Evolutionary conservation across 2,113 vertebrate species (phyloP), one percentile per base, ranked within the genome.

Genomic region (Jaculus jaculus): DNA sequence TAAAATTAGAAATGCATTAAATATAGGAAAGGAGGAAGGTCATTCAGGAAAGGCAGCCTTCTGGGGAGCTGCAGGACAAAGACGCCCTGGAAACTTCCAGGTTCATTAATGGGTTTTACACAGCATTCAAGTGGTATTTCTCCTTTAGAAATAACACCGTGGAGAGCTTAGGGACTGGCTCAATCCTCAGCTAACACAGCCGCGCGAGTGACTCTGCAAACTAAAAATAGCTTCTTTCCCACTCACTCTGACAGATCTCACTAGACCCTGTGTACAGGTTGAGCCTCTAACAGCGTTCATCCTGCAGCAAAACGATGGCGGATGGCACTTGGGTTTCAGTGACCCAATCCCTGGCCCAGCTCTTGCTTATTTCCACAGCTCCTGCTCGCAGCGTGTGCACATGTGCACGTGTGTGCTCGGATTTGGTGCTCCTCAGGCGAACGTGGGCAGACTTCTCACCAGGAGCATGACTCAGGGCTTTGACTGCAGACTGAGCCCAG

Each of bases 1-100:
- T 96, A 96, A 97, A 94, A 96, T 97, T 95, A 96, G 94, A 95
- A 96, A 94, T 87, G 86, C 88, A 96, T 96, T 95, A 96, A 96
- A 95, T 94, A 94, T 71, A 97, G 92, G 95, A 93, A 95, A 79
- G 86, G 26, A 96, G 93, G 96, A 95, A 96, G 82, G 92, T 94
- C 90, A 90, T 72, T 93, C 66, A 85, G 74, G 94, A 95, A 97
- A 95, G 61, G 84, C 74, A 86, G 93, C 68, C 81, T 97, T 96
- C 89, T 4, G 17, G 90, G 89, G 21, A 80, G 89, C 72, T 92
- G 92, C 87, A 96, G 90, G 83, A 91, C 94, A 83, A 96, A 96
- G 72, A n/a, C 60, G 5, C 5, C 0, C 84, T 96, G 90, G 90
- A 97, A 65, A 97, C 95, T 97, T 96, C 96, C 94, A 94, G 88